Conservation (phyloP, 2,888 invertebrate species). For the Phlogophora meticulosa region DNA sequence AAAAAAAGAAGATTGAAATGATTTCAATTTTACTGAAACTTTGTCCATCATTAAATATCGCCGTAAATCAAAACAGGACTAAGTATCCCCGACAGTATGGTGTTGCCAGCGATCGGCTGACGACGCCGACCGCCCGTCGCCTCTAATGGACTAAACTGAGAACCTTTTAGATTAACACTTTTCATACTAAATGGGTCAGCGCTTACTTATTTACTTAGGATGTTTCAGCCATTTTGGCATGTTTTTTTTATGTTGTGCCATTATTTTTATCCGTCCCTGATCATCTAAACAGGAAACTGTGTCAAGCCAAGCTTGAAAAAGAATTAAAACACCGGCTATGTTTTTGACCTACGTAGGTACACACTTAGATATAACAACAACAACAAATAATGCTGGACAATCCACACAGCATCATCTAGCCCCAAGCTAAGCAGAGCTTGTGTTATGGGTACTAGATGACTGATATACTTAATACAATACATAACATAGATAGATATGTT, state of each 20-base stretch:
- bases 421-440: too few species aligned
- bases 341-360: too few species aligned
- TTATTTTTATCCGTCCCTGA: slow-evolving; percentile 34
- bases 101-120: slow-evolving; percentile 48
- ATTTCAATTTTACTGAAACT: too few species aligned
- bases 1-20: too few species aligned
- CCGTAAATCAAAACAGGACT: slow-evolving; percentile 15
- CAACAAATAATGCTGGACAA: too few species aligned
- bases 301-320: neutral
- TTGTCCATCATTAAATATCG: too few species aligned
- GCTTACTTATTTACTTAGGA: slow-evolving; percentile 60
- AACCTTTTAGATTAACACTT: slow-evolving; percentile 77
- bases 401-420: too few species aligned
- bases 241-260: slow-evolving; percentile 27
- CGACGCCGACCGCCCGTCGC: slow-evolving; percentile 72
- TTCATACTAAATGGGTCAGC: slow-evolving; percentile 69
- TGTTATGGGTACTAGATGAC: too few species aligned
- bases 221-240: slow-evolving; percentile 27
- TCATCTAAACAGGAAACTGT: slow-evolving; percentile 13
- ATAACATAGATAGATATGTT: too few species aligned
- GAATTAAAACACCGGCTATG: too few species aligned
- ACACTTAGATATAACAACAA: too few species aligned
- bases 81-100: slow-evolving; percentile 41
- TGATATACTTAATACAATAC: too few species aligned
- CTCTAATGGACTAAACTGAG: slow-evolving; percentile 73